These are phyloP conservation scores for Myotis pilosus DNA, from an alignment of 2,797 vertebrate genomes.

Conservation along the genomic window DNA sequence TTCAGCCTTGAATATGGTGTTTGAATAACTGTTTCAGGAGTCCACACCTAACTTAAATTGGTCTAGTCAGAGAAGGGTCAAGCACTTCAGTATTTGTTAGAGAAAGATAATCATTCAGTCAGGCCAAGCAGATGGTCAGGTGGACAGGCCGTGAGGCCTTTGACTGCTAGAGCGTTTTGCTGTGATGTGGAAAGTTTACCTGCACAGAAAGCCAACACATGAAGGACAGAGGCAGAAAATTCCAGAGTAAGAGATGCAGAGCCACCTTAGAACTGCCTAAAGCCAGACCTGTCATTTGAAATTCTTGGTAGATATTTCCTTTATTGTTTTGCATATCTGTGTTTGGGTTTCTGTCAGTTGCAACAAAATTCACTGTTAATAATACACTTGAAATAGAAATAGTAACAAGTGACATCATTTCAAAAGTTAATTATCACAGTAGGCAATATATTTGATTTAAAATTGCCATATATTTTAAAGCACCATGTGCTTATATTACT, in stretches of 20 bases:
- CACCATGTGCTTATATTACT: neutral
- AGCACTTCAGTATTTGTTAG: neutral
- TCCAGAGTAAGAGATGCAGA: neutral
- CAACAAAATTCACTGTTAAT: neutral
- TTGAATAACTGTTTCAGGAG: neutral
- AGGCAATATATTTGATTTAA: slow-evolving; percentile 9
- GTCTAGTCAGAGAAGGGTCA: neutral
- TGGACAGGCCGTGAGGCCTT: neutral
- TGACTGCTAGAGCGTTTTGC: neutral
- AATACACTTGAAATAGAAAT: neutral
- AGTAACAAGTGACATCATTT: neutral
- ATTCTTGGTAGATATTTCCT: neutral
- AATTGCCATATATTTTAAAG: neutral
- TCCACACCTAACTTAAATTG: neutral
- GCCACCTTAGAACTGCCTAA: neutral
- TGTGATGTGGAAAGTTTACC: neutral
- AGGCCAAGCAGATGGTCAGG: neutral
- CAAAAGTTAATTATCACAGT: neutral
- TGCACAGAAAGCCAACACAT: neutral
- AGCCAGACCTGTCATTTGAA: neutral
- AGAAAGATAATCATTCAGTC: neutral
- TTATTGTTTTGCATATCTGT: neutral
- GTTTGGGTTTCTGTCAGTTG: neutral
- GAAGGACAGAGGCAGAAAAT: neutral
- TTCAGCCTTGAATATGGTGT: neutral